These are phyloP conservation scores for Zosterops pallidus DNA, from an alignment of 2,113 vertebrate genomes.

Conservation along the genomic window DNA sequence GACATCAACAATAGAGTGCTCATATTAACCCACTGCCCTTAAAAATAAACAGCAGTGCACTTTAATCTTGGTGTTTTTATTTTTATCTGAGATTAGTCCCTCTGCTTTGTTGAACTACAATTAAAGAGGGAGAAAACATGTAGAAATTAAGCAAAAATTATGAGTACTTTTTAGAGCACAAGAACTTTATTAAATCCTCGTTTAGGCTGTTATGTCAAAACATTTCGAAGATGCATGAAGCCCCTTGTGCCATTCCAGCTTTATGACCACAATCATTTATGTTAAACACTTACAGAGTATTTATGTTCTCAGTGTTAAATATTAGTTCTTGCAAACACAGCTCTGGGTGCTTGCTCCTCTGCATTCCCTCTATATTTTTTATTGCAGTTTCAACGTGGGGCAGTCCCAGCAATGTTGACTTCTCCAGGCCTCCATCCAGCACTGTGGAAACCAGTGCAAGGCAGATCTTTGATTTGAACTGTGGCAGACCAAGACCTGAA, in stretches of 20 bases:
- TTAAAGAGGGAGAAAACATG: conserved; percentile 46
- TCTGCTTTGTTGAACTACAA: conserved; percentile 46
- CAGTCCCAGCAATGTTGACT: not conserved
- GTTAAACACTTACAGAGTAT: conserved; percentile 38
- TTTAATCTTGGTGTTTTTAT: conserved; percentile 56
- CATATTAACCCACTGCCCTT: conserved; percentile 66
- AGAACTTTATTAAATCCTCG: conserved; percentile 61
- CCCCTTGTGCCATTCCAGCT: not conserved
- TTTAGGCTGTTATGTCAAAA: conserved; percentile 60
- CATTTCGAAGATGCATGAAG: conserved; percentile 52
- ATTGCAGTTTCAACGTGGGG: not conserved
- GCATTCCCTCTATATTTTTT: not conserved
- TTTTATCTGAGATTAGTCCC: conserved; percentile 66
- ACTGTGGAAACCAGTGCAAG: fast-evolving
- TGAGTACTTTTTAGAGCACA: conserved; percentile 46
- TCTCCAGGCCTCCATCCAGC: not conserved
- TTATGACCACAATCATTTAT: not conserved
- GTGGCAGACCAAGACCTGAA: not conserved
- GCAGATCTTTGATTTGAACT: not conserved
- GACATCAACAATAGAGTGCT: conserved; percentile 62
- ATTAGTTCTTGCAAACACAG: conserved; percentile 5
- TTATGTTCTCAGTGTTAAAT: conserved; percentile 34
- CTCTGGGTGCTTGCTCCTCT: not conserved
- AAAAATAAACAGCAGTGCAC: conserved; percentile 71
- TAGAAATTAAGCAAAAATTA: conserved; percentile 60